Evolutionary conservation across 2,797 vertebrate genomes (phyloP).

Genomic region (Aphelocoma californica): DNA sequence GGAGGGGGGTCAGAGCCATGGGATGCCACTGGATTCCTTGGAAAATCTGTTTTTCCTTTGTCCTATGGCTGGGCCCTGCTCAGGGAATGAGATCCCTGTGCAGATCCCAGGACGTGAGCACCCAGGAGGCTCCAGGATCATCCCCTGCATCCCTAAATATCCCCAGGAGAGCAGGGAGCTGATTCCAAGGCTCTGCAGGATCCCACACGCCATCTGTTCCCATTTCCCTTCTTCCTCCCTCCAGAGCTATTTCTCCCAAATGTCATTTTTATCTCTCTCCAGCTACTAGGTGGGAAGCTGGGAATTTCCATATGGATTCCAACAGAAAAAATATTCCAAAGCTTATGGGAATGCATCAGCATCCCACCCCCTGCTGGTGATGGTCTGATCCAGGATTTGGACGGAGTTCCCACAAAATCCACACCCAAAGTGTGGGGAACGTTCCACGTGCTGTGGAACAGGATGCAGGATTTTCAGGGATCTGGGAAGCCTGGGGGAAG

Average conservation of each 20-base stretch:
- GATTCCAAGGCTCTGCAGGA: background rate
- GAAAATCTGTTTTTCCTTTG: background rate
- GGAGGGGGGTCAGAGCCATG: background rate
- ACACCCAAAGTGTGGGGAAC: background rate
- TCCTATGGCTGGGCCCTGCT: accelerated
- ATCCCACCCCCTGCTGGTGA: background rate
- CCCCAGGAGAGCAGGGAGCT: background rate
- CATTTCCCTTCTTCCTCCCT: background rate
- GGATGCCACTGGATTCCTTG: background rate
- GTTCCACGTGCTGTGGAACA: background rate
- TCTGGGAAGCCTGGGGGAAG: background rate
- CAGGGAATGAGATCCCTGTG: background rate
- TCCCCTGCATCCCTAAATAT: background rate
- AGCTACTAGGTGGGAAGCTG: background rate
- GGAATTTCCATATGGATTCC: background rate
- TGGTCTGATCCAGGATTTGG: background rate
- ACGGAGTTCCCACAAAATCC: background rate
- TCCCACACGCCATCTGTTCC: background rate
- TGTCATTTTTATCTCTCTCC: background rate
- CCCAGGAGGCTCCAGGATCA: background rate
- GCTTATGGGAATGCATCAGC: background rate
- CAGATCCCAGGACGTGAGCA: background rate
- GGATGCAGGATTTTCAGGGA: background rate
- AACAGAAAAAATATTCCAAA: background rate
- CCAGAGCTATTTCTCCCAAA: background rate